Percentiles rank a stretch among this genome's conserved stretches.
phyloP scores from a whole-genome alignment of 2,888 invertebrate species.

The Calephelis perditalis region DNA sequence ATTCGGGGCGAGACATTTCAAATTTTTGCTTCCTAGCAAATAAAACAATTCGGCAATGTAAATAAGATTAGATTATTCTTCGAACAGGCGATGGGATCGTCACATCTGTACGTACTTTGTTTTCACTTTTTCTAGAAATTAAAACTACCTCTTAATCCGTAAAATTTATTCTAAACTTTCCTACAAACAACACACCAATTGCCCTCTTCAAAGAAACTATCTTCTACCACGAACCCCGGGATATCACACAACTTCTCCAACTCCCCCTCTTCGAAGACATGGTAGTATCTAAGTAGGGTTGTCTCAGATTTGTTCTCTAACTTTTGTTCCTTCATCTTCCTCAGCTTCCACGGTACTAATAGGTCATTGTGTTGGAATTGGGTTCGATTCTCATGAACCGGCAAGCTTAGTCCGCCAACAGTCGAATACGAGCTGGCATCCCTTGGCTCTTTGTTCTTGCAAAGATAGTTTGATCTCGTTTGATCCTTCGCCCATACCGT shows the following conservation, averaged over 20 bases:
- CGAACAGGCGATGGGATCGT: too few species aligned
- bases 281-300: conserved; percentile 92
- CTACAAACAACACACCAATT: conserved; percentile 94
- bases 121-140: background rate
- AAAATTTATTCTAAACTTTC: conserved; percentile 61
- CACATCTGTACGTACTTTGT: background rate
- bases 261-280: conserved; percentile 93
- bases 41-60: too few species aligned
- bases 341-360: conserved; percentile 96
- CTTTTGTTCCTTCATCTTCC: conserved; percentile 44
- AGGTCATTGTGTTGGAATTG: conserved; percentile 94
- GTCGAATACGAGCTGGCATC: conserved; percentile 34
- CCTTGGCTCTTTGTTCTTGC: conserved; percentile 38
- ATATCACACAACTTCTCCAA: conserved; percentile 79
- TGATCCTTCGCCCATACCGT: conserved; percentile 99
- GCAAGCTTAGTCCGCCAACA: conserved; percentile 67
- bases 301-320: conserved; percentile 51
- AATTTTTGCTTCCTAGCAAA: too few species aligned
- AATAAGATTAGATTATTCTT: too few species aligned
- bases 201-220: conserved; percentile 95
- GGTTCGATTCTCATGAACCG: conserved; percentile 94
- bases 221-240: conserved; percentile 72
- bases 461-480: conserved; percentile 73
- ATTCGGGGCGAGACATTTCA: too few species aligned
- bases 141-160: conserved; percentile 12